phyloP scores from a whole-genome alignment of 2,888 invertebrate species.

The Philaethria dido region DNA sequence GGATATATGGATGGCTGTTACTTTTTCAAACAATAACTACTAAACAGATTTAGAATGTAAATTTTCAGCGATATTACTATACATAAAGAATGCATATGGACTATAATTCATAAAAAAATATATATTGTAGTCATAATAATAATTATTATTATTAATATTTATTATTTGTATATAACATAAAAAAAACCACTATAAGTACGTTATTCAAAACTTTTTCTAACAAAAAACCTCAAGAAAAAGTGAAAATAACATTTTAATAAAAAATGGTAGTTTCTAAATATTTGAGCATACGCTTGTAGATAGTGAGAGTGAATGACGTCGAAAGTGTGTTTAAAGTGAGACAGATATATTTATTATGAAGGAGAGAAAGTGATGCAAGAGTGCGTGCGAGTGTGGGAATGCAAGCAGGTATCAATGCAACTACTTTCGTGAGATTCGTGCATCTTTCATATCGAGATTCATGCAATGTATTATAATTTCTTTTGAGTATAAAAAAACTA shows the following conservation, averaged over 20 bases:
- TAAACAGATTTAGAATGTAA: too few relatives aligned
- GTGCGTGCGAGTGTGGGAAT: conserved; percentile 66
- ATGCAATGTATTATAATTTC: not conserved
- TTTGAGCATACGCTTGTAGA: conserved; percentile 60
- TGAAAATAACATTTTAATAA: not conserved
- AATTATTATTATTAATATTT: too few relatives aligned
- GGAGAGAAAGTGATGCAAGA: conserved; percentile 52
- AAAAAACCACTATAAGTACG: not conserved
- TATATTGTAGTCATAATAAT: too few relatives aligned
- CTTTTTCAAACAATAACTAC: too few relatives aligned
- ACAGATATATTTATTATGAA: conserved; percentile 44
- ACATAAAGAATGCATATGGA: too few relatives aligned
- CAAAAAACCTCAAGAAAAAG: not conserved
- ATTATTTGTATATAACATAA: too few relatives aligned
- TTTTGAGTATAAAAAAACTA: too few relatives aligned
- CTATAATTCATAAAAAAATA: too few relatives aligned
- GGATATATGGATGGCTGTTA: too few relatives aligned
- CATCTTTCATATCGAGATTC: conserved; percentile 1
- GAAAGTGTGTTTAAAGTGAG: conserved; percentile 59
- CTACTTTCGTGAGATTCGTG: conserved; percentile 51
- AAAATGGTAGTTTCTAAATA: conserved; percentile 44
- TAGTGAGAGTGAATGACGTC: conserved; percentile 83
- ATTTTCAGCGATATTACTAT: too few relatives aligned
- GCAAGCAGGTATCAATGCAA: conserved; percentile 73
- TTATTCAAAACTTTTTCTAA: not conserved